Conservation (phyloP, 2,888 invertebrate genomes). For the Diarsia rubi region DNA sequence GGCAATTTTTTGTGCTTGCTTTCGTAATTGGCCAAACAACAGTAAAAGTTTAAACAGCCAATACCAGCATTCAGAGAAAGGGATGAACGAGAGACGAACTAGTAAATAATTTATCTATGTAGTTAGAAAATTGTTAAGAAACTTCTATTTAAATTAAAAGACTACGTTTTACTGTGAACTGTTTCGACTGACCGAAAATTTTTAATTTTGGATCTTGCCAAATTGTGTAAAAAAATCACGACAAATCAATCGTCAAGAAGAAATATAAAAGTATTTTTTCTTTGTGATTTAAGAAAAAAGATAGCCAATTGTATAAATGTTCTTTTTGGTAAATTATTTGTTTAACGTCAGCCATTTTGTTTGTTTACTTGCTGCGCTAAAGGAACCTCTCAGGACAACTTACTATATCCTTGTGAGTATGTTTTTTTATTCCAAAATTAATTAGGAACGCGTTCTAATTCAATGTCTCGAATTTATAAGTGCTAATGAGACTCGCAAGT, state of each 20-base stretch:
- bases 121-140: constrained; percentile 65
- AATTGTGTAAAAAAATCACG: constrained; percentile 63
- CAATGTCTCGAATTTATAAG: not conserved
- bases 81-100: constrained; percentile 50
- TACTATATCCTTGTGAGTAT: constrained; percentile 92
- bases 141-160: constrained; percentile 69
- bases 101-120: constrained; percentile 62
- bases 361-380: constrained; percentile 80
- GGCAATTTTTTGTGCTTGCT: not conserved
- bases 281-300: constrained; percentile 49
- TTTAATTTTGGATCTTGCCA: constrained; percentile 84
- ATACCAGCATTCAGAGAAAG: constrained; percentile 60
- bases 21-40: constrained; percentile 16
- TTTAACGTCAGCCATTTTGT: constrained; percentile 71
- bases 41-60: constrained; percentile 16
- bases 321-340: constrained; percentile 62
- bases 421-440: constrained; percentile 59
- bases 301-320: constrained; percentile 65
- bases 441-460: constrained; percentile 61
- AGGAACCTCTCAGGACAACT: constrained; percentile 92
- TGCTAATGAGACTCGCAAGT: constrained; percentile 31
- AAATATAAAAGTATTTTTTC: constrained; percentile 59
- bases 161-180: constrained; percentile 71
- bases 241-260: constrained; percentile 54
- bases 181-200: constrained; percentile 78